These are phyloP conservation scores for Odontesthes bonariensis DNA, from an alignment of 2,113 vertebrate genomes.

Conservation along the genomic window DNA sequence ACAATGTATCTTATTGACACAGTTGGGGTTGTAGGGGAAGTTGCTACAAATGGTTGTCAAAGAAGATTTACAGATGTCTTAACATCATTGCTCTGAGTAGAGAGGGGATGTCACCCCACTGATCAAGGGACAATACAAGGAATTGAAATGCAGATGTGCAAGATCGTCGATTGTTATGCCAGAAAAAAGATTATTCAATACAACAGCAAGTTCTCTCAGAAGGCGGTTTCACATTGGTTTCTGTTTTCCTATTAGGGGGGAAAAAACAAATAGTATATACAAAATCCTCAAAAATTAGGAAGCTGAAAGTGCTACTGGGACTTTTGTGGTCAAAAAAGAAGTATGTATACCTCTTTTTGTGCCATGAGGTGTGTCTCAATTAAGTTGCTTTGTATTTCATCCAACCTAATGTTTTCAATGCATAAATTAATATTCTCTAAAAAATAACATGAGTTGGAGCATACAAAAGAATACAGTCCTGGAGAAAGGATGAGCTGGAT, in stretches of 20 bases:
- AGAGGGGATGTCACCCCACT: not conserved
- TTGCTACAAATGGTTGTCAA: not conserved
- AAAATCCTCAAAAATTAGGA: not conserved
- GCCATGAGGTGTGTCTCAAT: not conserved
- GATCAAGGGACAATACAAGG: conserved; percentile 50
- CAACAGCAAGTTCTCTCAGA: conserved; percentile 29
- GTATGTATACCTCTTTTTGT: not conserved
- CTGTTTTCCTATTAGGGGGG: conserved; percentile 7
- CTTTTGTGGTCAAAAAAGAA: not conserved
- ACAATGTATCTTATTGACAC: not conserved
- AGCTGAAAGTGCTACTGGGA: not conserved
- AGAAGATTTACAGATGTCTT: not conserved
- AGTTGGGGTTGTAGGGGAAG: not conserved
- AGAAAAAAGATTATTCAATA: conserved; percentile 26
- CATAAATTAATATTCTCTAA: no score
- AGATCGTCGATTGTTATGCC: conserved; percentile 14
- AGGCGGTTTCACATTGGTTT: conserved; percentile 7
- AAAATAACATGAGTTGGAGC: not conserved
- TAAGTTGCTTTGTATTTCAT: not conserved
- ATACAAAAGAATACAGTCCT: conserved; percentile 17
- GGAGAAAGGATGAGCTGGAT: conserved; percentile 10
- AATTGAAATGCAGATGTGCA: conserved; percentile 46
- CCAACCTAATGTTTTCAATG: not conserved
- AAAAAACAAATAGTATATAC: not conserved
- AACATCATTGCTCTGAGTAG: conserved; percentile 14